A percentile compares a stretch with the other conserved stretches of the same genome.
phyloP scores from a whole-genome alignment of 2,888 invertebrate species.

The Dicranocentrus wangi region DNA sequence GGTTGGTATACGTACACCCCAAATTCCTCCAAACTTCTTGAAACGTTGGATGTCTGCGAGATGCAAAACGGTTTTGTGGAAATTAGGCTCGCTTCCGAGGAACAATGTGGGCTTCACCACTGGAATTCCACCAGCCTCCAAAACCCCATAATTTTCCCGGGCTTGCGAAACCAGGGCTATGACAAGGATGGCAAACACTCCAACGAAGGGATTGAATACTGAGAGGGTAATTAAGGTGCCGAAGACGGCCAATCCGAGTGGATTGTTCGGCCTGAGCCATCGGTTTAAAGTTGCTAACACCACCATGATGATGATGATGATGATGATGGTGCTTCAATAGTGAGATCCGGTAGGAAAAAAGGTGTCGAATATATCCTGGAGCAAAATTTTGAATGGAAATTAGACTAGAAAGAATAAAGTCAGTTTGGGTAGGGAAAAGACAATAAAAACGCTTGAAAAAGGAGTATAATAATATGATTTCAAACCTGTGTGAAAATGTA shows the following conservation, averaged over 20 bases:
- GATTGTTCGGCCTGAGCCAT: constrained; percentile 38
- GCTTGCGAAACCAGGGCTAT: constrained; percentile 59
- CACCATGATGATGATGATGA: too few relatives aligned
- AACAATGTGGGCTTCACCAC: constrained; percentile 66
- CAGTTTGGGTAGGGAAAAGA: too few relatives aligned
- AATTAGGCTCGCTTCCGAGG: constrained; percentile 68
- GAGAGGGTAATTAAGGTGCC: constrained; percentile 43
- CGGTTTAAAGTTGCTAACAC: constrained; percentile 14
- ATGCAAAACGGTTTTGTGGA: constrained; percentile 69
- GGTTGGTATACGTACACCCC: constrained; percentile 70
- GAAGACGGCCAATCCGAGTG: constrained; percentile 40
- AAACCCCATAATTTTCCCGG: constrained; percentile 70
- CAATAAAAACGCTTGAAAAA: not conserved
- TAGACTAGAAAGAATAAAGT: not conserved
- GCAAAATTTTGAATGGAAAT: constrained; percentile 34
- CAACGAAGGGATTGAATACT: constrained; percentile 49
- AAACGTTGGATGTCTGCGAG: constrained; percentile 68
- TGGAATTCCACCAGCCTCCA: constrained; percentile 70
- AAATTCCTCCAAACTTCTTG: constrained; percentile 71
- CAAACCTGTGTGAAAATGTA: not conserved
- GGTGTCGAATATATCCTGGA: not conserved
- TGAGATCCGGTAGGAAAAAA: too few relatives aligned
- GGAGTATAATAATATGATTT: not conserved
- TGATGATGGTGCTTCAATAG: too few relatives aligned
- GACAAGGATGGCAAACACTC: constrained; percentile 25